Percentiles rank a stretch among this genome's conserved stretches.
These are phyloP conservation scores for Sarotherodon lohbergeri DNA, from an alignment of 2,113 vertebrate genomes.

Conservation along the genomic window DNA sequence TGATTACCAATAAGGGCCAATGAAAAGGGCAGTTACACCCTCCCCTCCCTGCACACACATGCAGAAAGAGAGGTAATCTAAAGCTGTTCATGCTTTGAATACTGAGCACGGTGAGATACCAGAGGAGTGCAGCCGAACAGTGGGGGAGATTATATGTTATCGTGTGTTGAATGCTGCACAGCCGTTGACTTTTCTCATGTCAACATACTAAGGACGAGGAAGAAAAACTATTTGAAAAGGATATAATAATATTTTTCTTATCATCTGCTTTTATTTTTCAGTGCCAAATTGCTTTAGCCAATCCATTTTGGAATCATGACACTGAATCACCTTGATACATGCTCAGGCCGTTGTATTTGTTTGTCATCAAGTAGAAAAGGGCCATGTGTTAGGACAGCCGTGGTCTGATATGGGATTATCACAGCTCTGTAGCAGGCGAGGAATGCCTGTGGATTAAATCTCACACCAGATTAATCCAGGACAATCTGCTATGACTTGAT, in stretches of 20 bases:
- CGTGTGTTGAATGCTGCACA: background rate
- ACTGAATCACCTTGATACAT: constrained; percentile 17
- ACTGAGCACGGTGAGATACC: constrained; percentile 51
- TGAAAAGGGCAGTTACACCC: constrained; percentile 53
- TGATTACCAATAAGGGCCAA: constrained; percentile 62
- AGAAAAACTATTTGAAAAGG: background rate
- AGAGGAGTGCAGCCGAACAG: constrained; percentile 15
- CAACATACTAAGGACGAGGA: background rate
- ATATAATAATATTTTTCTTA: background rate
- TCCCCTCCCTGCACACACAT: background rate
- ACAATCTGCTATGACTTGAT: constrained; percentile 40
- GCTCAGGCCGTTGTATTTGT: background rate
- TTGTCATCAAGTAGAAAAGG: background rate
- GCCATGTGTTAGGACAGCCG: constrained; percentile 1
- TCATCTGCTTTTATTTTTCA: background rate
- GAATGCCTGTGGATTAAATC: constrained; percentile 42
- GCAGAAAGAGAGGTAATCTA: constrained; percentile 46
- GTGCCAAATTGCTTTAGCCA: background rate
- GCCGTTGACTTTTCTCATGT: background rate
- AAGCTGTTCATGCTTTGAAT: constrained; percentile 61
- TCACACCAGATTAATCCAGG: constrained; percentile 43
- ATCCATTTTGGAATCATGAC: background rate
- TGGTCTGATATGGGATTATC: constrained; percentile 49
- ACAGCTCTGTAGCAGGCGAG: background rate
- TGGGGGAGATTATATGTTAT: background rate